A percentile compares a stretch with the other conserved stretches of the same genome.
Conservation (phyloP, 2,888 invertebrate species). For the Mantis religiosa region DNA sequence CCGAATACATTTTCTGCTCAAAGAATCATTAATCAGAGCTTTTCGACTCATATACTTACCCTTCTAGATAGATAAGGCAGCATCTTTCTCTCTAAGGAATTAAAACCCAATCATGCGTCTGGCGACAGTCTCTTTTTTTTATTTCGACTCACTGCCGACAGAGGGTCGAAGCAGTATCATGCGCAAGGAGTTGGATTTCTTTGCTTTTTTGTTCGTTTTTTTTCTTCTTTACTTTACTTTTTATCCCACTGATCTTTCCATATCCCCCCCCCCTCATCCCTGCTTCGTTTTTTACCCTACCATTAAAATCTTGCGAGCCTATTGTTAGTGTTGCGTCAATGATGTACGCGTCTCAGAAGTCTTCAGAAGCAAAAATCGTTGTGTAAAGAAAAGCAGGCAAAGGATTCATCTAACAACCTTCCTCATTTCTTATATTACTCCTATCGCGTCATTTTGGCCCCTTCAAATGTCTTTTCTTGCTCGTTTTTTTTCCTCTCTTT, state of each 20-base stretch:
- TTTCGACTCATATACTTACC: neutral
- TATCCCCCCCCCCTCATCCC: neutral
- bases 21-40: conserved; percentile 9
- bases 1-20: neutral
- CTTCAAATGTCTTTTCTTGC: neutral
- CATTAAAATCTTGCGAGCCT: neutral
- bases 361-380: neutral
- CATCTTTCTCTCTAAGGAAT: conserved; percentile 16
- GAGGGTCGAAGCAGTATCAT: neutral
- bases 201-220: neutral
- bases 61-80: neutral
- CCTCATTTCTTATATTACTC: conserved; percentile 2
- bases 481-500: conserved; percentile 2
- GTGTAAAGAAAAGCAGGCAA: neutral
- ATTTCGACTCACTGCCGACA: neutral
- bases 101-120: conserved; percentile 23
- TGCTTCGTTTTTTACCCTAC: neutral
- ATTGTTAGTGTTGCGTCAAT: neutral
- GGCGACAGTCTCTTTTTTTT: conserved; percentile 17
- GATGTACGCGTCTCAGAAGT: neutral
- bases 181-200: neutral
- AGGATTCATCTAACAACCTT: neutral
- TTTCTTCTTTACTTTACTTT: neutral
- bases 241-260: neutral
- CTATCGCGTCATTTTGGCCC: conserved; percentile 6